Base-by-base conservation (phyloP, 2,888 invertebrate species). In the Epistrophe grossulariae region DNA sequence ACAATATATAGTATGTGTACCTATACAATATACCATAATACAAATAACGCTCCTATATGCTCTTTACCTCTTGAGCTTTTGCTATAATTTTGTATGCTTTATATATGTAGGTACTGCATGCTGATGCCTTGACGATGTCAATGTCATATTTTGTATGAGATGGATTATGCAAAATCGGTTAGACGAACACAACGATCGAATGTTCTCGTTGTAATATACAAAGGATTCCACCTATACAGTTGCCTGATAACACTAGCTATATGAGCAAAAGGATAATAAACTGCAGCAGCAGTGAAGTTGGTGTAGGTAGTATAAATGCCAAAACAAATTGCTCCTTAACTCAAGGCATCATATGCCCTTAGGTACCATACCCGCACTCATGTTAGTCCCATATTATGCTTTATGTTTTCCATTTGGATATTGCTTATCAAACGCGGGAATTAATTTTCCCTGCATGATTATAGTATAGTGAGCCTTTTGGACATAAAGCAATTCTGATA, bases 101-200 rank as follows among this genome's bases (percentile, higher is more conserved):
- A 38, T 35, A 17, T 4, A 8, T 24, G 24, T 24, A 24, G n/a
- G n/a, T 24, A 19, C n/a, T n/a, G 40, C 19, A 6, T 28, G 11
- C 38, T n/a, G 31, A 40, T 40, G n/a, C 5, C 0, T 40, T 55
- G 31, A 28, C 40, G 40, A 62, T 40, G 38, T 13, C n/a, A 7
- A 45, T 66, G 66, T 19, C 35, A 15, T 50, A 50, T 11, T n/a
- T 17, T 64, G 64, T 43, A 55, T 31, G 48, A 50, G 28, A 48
- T 50, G 48, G 71, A 82, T 82, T 82, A 82, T 82, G 78, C 78
- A 78, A 66, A 72, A 78, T 17, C 35, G 48, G 59, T 72, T 72
- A 59, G 35, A 45, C 11, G 50, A 40, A 73, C 79, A 79, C 79
- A 79, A 64, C 45, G 48, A 59, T 35, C 38, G 40, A 11, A 50